These are phyloP conservation scores for Troglohyphantes excavatus DNA, from an alignment of 2,888 invertebrate species.

Conservation along the genomic window DNA sequence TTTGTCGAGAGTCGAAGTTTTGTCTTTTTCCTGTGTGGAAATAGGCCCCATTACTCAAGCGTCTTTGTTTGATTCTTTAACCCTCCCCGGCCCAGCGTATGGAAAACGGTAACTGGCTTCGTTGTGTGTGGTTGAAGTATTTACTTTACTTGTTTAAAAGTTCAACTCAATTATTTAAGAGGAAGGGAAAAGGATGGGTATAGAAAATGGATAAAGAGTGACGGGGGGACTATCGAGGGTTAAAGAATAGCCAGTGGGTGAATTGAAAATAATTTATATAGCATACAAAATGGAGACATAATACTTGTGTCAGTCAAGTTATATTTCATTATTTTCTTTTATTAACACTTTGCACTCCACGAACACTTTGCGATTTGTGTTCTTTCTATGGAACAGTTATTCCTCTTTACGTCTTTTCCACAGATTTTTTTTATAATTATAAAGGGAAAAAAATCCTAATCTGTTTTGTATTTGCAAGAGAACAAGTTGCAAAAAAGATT, in stretches of 20 bases:
- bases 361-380: too few relatives aligned
- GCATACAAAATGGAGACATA: too few relatives aligned
- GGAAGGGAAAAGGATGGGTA: background rate
- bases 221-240: background rate
- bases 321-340: too few relatives aligned
- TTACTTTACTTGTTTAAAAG: constrained; percentile 72
- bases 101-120: constrained; percentile 50
- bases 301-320: too few relatives aligned
- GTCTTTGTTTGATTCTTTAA: constrained; percentile 42
- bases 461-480: too few relatives aligned
- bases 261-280: background rate
- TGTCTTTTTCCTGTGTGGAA: constrained; percentile 21
- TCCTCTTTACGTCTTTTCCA: too few relatives aligned
- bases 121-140: constrained; percentile 66
- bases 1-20: constrained; percentile 53
- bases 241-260: background rate
- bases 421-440: too few relatives aligned
- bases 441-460: too few relatives aligned
- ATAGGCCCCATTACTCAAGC: constrained; percentile 40
- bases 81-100: too few relatives aligned
- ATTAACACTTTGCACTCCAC: too few relatives aligned
- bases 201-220: background rate
- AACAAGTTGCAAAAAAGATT: too few relatives aligned
- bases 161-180: constrained; percentile 62
- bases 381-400: too few relatives aligned